Base-by-base conservation (phyloP, 2,797 vertebrate species). In the Steatocranus sp. region DNA sequence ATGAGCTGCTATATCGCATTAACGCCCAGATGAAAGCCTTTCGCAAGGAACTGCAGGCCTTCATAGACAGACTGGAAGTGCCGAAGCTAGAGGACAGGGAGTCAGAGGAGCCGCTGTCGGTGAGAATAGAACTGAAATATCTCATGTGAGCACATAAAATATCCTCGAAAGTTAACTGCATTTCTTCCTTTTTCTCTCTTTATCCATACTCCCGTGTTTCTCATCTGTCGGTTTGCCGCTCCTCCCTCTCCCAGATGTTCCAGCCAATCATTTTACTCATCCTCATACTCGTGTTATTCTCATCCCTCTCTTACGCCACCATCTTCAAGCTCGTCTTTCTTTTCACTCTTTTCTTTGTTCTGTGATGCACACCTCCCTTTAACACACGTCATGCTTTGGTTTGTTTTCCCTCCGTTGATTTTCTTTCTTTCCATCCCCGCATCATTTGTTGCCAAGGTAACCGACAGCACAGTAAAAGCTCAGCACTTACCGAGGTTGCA, bases 201-300 rank as follows among this genome's bases (percentile, higher is more conserved):
- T 8, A 73, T 48, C 66, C 86, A 78, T 49, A 82, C 82, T 85
- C 50, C 70, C 0, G 1, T 80, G 36, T 75, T 66, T 85, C 75
- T 74, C 83, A 66, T 82, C 12, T 50, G 32, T 81, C 53, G 12
- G 32, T 82, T 89, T 70, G 34, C 75, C 23, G 10, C 80, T 85
- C 30, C 83, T 27, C 81, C 97, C 96, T 93, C 93, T 88, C 94
- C 95, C 97, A 99, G 98, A 99, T 99, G 98, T 99, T 99, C 96
- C 98, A 99, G 97, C 98, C 98, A 91, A 98, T 99, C 95, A 99
- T 99, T 97, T 97, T 99, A 93, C 98, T 99, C 96, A 99, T 99
- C 96, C 98, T 99, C 97, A 98, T 99, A 86, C 98, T 99, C 84
- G 98, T 99, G 93, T 97, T 99, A 94, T 99, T 99, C 97, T 99